Evolutionary conservation across 1,140 invertebrate genomes (phyloP).

Genomic region (Drosophila rhopaloa): DNA sequence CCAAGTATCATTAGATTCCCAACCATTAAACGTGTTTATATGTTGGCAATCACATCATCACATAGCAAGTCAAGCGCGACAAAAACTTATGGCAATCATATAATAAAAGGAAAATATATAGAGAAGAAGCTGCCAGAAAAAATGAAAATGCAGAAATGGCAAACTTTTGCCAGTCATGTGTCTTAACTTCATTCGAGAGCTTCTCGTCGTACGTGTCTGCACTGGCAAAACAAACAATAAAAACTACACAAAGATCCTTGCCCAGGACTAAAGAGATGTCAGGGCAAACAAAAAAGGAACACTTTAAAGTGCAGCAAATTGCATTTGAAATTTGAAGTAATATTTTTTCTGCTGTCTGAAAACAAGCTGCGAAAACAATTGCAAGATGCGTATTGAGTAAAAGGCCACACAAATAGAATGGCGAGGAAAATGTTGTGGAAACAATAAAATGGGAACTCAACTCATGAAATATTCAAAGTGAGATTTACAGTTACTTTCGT

Average conservation of each 20-base stretch:
- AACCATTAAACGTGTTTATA: conserved; percentile 54
- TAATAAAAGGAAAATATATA: conserved; percentile 55
- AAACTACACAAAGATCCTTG: conserved; percentile 24
- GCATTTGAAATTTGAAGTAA: conserved; percentile 51
- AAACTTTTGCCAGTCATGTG: conserved; percentile 48
- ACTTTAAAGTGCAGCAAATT: conserved; percentile 57
- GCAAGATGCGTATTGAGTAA: conserved; percentile 25
- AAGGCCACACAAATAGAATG: conserved; percentile 2
- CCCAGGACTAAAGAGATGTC: background rate
- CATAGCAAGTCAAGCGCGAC: conserved; percentile 52
- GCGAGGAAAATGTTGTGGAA: conserved; percentile 21
- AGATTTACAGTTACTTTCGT: conserved; percentile 34
- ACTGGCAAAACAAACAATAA: conserved; percentile 53
- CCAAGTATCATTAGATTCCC: conserved; percentile 28
- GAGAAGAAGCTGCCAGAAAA: conserved; percentile 7
- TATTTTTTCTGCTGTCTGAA: conserved; percentile 39
- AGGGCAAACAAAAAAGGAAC: conserved; percentile 3
- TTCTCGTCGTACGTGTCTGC: conserved; percentile 43
- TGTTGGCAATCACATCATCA: conserved; percentile 48
- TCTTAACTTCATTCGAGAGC: conserved; percentile 54
- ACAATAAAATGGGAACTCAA: conserved; percentile 49
- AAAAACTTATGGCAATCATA: conserved; percentile 61
- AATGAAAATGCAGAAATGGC: conserved; percentile 24
- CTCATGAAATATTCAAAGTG: conserved; percentile 51
- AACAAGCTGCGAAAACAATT: conserved; percentile 47